These are phyloP conservation scores for Huso huso DNA, from an alignment of 2,797 vertebrate genomes.

Conservation along the genomic window DNA sequence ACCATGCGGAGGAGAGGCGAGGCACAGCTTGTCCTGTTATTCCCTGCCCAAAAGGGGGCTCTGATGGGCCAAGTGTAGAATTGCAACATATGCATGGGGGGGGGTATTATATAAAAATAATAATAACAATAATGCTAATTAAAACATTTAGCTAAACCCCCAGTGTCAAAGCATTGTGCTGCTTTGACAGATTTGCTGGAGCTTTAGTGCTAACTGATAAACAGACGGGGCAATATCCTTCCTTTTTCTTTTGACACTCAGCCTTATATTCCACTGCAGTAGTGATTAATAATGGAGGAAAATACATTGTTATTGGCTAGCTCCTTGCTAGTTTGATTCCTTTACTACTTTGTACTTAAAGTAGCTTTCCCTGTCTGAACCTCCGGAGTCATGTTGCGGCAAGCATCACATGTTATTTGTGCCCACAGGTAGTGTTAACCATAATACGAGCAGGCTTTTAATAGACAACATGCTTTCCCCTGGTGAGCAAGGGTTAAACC, in stretches of 20 bases:
- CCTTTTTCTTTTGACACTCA: neutral
- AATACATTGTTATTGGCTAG: neutral
- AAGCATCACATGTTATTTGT: neutral
- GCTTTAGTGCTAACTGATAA: neutral
- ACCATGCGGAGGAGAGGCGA: no score
- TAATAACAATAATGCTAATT: no score
- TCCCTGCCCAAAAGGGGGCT: no score
- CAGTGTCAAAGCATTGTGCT: neutral
- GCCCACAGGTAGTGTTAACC: neutral
- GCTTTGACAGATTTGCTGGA: constrained; percentile 3
- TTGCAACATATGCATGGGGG: no score
- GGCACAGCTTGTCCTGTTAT: no score
- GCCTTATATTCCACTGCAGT: neutral
- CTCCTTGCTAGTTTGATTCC: neutral
- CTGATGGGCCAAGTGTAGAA: no score
- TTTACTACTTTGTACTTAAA: neutral
- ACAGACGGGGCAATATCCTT: neutral
- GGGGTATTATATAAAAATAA: no score
- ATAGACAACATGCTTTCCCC: neutral
- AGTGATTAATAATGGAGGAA: neutral
- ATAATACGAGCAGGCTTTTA: neutral
- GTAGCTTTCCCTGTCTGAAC: neutral
- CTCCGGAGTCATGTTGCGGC: constrained; percentile 2
- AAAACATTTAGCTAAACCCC: no score
- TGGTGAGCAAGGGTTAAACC: constrained; percentile 1